phyloP scores from a whole-genome alignment of 2,113 vertebrate genomes.

The Charina bottae region DNA sequence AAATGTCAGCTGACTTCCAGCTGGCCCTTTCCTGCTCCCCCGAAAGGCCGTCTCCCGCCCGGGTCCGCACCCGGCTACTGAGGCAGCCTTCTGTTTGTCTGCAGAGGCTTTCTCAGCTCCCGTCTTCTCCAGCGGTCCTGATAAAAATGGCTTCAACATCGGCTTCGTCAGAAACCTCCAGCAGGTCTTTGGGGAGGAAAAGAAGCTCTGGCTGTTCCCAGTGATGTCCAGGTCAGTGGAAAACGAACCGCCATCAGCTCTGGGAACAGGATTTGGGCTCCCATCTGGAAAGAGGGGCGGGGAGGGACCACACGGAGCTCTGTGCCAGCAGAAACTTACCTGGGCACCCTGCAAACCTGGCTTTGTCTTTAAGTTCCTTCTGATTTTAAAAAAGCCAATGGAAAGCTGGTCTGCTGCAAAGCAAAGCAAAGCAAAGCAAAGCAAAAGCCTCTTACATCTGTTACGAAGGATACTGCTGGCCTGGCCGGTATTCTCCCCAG shows the following conservation, averaged over 20 bases:
- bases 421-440: background rate
- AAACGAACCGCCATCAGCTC: background rate
- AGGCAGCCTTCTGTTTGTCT: background rate
- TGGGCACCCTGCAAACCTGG: background rate
- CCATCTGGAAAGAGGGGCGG: background rate
- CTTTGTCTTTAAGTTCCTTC: background rate
- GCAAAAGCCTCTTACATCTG: background rate
- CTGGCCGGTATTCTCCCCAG: background rate
- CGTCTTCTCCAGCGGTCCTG: constrained; percentile 87
- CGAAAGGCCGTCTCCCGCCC: background rate
- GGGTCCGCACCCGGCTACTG: background rate
- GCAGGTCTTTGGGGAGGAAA: constrained; percentile 94
- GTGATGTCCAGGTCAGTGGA: constrained; percentile 86
- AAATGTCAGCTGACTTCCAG: background rate
- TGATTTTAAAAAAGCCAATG: background rate
- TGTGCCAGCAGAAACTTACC: background rate
- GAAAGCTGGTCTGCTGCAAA: background rate
- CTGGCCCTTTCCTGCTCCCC: background rate
- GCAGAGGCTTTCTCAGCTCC: constrained; percentile 95
- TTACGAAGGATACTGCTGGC: background rate
- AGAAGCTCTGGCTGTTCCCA: constrained; percentile 91
- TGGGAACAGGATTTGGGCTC: too few species aligned
- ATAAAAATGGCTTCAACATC: constrained; percentile 94
- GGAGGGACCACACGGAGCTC: background rate
- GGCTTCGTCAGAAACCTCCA: constrained; percentile 87